Conservation (phyloP, 2,888 invertebrate genomes). For the Ctenicera cuprea region DNA sequence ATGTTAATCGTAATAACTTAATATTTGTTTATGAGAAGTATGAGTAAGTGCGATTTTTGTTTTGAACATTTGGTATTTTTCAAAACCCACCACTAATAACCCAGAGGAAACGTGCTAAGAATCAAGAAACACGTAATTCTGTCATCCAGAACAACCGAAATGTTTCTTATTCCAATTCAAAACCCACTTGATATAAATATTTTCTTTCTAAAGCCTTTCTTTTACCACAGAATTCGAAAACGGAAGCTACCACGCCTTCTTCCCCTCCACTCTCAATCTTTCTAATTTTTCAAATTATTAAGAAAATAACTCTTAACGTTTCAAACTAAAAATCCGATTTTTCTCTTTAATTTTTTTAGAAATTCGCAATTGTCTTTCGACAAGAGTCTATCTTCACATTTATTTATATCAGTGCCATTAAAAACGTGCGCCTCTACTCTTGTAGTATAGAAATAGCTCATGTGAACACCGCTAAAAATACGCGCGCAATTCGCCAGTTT, state of each 20-base stretch:
- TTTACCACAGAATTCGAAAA: not conserved
- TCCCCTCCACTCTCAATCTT: not conserved
- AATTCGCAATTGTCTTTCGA: not conserved
- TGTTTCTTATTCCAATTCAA: conserved; percentile 14
- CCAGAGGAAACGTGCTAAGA: conserved; percentile 10
- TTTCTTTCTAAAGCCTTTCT: not conserved
- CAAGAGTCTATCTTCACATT: conserved; percentile 14
- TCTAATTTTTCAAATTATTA: too few relatives aligned
- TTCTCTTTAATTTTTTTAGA: not conserved
- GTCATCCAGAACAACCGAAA: conserved; percentile 24
- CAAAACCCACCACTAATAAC: not conserved
- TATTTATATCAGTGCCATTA: conserved; percentile 49
- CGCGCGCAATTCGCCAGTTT: conserved; percentile 69
- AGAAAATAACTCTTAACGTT: too few relatives aligned
- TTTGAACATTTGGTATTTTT: conserved; percentile 8
- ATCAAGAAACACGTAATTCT: conserved; percentile 31
- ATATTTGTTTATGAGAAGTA: too few relatives aligned
- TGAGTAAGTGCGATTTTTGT: not conserved
- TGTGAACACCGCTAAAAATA: conserved; percentile 70
- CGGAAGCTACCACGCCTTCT: not conserved
- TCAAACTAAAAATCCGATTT: too few relatives aligned
- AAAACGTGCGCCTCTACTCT: conserved; percentile 44
- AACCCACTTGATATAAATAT: conserved; percentile 8
- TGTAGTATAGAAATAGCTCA: conserved; percentile 67
- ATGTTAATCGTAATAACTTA: too few relatives aligned